Percentiles rank a stretch among this genome's conserved stretches.
Evolutionary conservation across 2,888 invertebrate genomes (phyloP).

Genomic region (Ormia ochracea): DNA sequence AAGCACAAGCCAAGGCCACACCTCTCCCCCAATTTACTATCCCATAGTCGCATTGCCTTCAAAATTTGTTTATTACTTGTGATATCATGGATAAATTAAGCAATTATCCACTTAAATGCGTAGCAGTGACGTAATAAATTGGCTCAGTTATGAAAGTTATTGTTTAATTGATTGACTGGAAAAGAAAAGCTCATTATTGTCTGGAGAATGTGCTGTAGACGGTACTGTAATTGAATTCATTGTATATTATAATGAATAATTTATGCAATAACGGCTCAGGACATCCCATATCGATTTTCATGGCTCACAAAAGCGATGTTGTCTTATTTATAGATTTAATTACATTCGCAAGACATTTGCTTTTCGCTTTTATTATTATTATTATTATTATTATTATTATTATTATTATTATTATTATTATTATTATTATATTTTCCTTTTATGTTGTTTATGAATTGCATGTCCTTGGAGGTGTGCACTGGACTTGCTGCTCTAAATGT

Average conservation of each 20-base stretch:
- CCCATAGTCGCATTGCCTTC: neutral
- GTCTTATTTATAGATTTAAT: neutral
- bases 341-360: neutral
- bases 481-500: too few relatives aligned
- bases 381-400: too few relatives aligned
- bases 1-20: too few relatives aligned
- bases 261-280: neutral
- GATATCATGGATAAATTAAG: conserved; percentile 32
- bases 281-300: neutral
- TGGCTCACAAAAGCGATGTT: neutral
- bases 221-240: neutral
- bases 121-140: conserved; percentile 6
- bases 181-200: neutral
- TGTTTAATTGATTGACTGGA: conserved; percentile 5
- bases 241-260: neutral
- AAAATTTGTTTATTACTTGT: conserved; percentile 36
- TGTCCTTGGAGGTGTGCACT: too few relatives aligned
- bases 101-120: conserved; percentile 37
- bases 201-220: neutral
- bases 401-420: too few relatives aligned
- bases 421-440: too few relatives aligned
- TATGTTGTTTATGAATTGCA: too few relatives aligned
- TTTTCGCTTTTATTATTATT: neutral
- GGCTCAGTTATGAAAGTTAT: neutral
- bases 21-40: neutral